A percentile compares a stretch with the other conserved stretches of the same genome.
Evolutionary conservation across 2,113 vertebrate genomes (phyloP).

Genomic region (Nothobranchius furzeri): DNA sequence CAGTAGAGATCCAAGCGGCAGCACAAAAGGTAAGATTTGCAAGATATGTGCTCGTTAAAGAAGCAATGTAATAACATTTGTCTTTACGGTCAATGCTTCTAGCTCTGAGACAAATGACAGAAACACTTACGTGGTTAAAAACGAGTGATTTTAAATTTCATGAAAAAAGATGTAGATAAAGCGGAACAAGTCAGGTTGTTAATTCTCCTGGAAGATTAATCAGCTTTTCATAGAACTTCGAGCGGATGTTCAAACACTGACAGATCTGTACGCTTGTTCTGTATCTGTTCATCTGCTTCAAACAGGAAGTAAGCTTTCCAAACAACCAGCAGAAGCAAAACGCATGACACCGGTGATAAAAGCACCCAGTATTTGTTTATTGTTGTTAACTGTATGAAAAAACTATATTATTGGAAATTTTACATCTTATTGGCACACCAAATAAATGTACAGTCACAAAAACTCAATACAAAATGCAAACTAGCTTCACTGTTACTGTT

Average conservation of each 20-base stretch:
- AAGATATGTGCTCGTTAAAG: no score
- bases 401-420: slow-evolving; percentile 53
- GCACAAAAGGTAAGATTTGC: no score
- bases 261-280: not conserved
- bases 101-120: no score
- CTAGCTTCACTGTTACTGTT: slow-evolving; percentile 52
- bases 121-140: no score
- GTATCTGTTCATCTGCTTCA: no score
- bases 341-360: slow-evolving; percentile 17
- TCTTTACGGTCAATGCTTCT: no score
- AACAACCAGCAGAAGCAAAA: not conserved
- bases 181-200: not conserved
- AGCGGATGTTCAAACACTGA: no score
- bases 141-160: no score
- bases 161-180: no score
- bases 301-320: not conserved
- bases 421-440: slow-evolving; percentile 62
- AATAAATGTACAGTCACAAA: slow-evolving; percentile 61
- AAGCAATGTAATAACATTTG: no score
- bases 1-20: no score
- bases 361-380: slow-evolving; percentile 57
- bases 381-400: slow-evolving; percentile 45
- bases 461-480: slow-evolving; percentile 53
- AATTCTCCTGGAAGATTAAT: not conserved
- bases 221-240: not conserved